A percentile compares a stretch with the other conserved stretches of the same genome.
These are phyloP conservation scores for Trididemnum nubilum DNA, from an alignment of 23 tunicate species.

Conservation along the genomic window DNA sequence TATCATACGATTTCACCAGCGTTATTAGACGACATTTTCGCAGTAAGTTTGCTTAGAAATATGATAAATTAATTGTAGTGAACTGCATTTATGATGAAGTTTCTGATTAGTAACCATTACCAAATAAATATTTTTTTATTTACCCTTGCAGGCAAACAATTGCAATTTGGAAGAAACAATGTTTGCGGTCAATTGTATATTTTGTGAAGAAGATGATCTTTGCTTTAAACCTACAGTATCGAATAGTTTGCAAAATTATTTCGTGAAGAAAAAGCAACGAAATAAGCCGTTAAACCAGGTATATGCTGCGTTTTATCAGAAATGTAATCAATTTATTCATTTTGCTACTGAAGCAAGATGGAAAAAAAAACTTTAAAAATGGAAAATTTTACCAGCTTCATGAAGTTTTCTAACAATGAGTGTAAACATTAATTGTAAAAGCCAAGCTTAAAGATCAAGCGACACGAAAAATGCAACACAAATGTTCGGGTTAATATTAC, in stretches of 20 bases:
- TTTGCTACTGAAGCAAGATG: too few species aligned
- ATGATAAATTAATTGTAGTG: not conserved
- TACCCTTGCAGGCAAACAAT: slow-evolving; percentile 28
- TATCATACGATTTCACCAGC: slow-evolving; percentile 30
- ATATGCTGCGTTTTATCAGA: too few species aligned
- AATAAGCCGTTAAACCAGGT: slow-evolving; percentile 3
- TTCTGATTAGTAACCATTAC: too few species aligned
- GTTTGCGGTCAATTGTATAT: slow-evolving; percentile 30
- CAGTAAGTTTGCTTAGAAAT: not conserved
- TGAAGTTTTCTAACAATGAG: too few species aligned
- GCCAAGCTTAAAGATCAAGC: too few species aligned
- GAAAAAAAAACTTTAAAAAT: too few species aligned
- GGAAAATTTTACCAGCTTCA: too few species aligned
- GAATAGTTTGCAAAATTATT: slow-evolving; percentile 1
- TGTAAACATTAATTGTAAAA: too few species aligned
- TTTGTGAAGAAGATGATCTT: slow-evolving; percentile 18
- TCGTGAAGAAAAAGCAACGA: not conserved
- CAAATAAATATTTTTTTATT: not conserved
- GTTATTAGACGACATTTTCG: slow-evolving; percentile 48
- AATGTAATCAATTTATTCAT: too few species aligned
- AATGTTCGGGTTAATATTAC: too few species aligned
- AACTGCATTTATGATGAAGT: too few species aligned
- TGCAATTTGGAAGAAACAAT: slow-evolving; percentile 42
- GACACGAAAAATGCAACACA: too few species aligned
- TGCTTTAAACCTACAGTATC: slow-evolving; percentile 5